Evolutionary conservation across 2,888 invertebrate species (phyloP), one percentile per base, ranked within the genome.

Genomic region (Silvanus unidentatus): DNA sequence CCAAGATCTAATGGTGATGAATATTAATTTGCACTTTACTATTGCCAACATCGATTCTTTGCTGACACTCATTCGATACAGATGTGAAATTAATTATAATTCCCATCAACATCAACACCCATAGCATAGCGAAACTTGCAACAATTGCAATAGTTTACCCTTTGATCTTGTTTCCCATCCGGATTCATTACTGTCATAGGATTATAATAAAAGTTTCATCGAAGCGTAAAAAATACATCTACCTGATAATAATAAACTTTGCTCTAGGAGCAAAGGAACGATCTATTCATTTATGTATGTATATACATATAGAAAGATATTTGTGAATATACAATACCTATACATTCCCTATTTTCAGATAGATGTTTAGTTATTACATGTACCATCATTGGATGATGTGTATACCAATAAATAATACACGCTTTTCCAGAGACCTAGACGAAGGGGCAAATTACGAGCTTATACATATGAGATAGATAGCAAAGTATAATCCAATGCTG

Each of bases 401-500:
- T n/a, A n/a, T n/a, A 9, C 16, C 2, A 4, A n/a, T 16, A 16
- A 10, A 37, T 5, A 15, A 15, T 35, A 13, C 10, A 13, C 3
- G 14, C 36, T 14, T 8, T 11, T 13, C n/a, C 12, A 4, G 11
- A 6, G 2, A 14, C 14, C 5, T 14, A 10, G 12, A 5, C 14
- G n/a, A 13, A 27, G 39, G 29, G 15, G 27, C 10, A 28, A 10
- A 39, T 22, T 22, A 29, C 13, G 28, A n/a, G 10, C 22, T 22
- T 22, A 22, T 8, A 5, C 8, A 22, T 22, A 22, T 22, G 8
- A 47, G 49, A 47, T 51, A 51, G 47, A 22, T 8, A 45, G 40
- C 42, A 42, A 32, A 43, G 44, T 42, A 45, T 53, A 53, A 53
- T 49, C 47, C n/a, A 48, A 22, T 22, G 50, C 49, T 50, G 48